Evolutionary conservation across 2,888 invertebrate species (phyloP).

Genomic region (Chromoteleia sp.): DNA sequence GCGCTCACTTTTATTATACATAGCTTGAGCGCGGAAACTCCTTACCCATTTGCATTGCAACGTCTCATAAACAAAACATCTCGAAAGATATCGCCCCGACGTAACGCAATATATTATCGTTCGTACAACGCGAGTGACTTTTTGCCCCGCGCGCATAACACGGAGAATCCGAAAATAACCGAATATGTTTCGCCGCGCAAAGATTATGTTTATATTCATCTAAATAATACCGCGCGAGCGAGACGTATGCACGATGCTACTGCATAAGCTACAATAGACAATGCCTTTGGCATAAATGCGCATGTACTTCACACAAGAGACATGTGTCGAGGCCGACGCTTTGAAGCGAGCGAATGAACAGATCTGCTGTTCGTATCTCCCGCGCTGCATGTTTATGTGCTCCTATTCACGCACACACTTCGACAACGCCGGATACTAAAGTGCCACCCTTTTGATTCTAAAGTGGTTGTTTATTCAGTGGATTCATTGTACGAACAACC

Average conservation of each 20-base stretch:
- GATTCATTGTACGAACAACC: slow-evolving; percentile 62
- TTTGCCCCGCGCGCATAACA: slow-evolving; percentile 26
- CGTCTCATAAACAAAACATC: slow-evolving; percentile 44
- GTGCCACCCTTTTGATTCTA: slow-evolving; percentile 66
- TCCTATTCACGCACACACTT: slow-evolving; percentile 64
- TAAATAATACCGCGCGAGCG: slow-evolving; percentile 43
- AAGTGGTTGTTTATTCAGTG: slow-evolving; percentile 69
- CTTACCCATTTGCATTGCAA: slow-evolving; percentile 15
- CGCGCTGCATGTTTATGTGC: slow-evolving; percentile 61
- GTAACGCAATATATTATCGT: slow-evolving; percentile 20
- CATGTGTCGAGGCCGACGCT: slow-evolving; percentile 71
- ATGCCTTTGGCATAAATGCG: slow-evolving; percentile 68
- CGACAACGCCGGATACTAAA: slow-evolving; percentile 69
- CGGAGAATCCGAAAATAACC: slow-evolving; percentile 33
- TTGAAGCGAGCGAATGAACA: slow-evolving; percentile 68
- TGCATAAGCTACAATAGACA: slow-evolving; percentile 65
- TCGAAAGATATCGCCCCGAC: slow-evolving; percentile 37
- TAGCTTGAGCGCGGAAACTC: neutral
- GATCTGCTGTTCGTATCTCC: slow-evolving; percentile 68
- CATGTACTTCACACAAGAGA: slow-evolving; percentile 69
- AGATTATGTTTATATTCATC: slow-evolving; percentile 66
- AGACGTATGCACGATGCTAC: slow-evolving; percentile 41
- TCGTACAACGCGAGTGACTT: slow-evolving; percentile 20
- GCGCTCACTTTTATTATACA: slow-evolving; percentile 23
- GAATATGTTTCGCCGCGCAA: slow-evolving; percentile 27